Evolutionary conservation across 64 coral and sea anemone species (phyloP), one percentile per base, ranked within the genome.

Genomic region (Anthopleura sola): DNA sequence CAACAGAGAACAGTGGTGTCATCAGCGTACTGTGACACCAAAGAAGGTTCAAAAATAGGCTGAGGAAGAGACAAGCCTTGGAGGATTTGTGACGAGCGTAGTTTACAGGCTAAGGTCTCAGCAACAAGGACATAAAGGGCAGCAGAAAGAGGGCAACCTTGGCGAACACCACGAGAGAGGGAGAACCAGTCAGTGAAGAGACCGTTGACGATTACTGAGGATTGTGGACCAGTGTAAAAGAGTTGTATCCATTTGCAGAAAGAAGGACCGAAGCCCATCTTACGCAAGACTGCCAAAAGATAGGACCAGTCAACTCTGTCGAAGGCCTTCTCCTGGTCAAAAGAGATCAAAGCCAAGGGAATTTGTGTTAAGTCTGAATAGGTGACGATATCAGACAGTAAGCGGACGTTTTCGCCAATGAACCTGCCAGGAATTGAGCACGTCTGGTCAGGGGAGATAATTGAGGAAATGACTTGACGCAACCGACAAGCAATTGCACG

Each of bases 241-340:
- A 89, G 60, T 0, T 15, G 19, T 7, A 89, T 82, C 87, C 87
- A 86, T 0, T 37, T 1, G 5, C 68, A 31, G 24, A 88, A 88
- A 1, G 80, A 84, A 18, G 86, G 86, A 50, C 85, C 81, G 10
- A 93, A 93, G 4, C 86, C 86, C 78, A 93, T 85, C 8, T 16
- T 12, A 38, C 1, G 0, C 38, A 94, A 78, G 32, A 82, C 86
- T 5, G 49, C 23, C 2, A n/a, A 3, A 0, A 94, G 31, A 75
- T 86, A 93, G 1, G 6, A 12, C 92, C 92, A 93, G 19, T 89
- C 91, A 0, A 93, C 86, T 0, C 81, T 9, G 34, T 93, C 91
- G 15, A 93, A 93, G 4, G 91, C 91, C 81, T 93, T 93, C 64
- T 93, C 91, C 68, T 93, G 91, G 68, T 88, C 91, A 1, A 93